These are phyloP conservation scores for Aplysina aerophoba DNA, from an alignment of 37 sponge, comb jelly and placozoan genomes.

Conservation along the genomic window DNA sequence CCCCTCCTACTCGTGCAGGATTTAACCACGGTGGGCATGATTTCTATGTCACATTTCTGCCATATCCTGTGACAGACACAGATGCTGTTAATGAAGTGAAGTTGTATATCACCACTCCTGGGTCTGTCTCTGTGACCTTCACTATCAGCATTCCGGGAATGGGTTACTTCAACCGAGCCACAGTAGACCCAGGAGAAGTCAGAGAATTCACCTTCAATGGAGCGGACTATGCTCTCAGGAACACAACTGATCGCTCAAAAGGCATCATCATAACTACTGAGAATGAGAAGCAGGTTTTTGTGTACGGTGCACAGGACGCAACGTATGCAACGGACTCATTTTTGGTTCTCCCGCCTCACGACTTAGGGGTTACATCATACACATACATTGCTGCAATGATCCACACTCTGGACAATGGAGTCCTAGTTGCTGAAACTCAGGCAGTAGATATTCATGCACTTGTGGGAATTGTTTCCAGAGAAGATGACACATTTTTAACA, in stretches of 20 bases:
- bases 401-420: background rate
- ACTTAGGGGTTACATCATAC: constrained; percentile 14
- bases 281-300: background rate
- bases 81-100: too few species aligned
- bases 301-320: constrained; percentile 46
- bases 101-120: background rate
- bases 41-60: too few species aligned
- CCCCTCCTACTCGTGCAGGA: too few species aligned
- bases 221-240: too few species aligned
- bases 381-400: constrained; percentile 25
- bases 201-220: background rate
- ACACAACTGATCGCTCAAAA: too few species aligned
- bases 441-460: constrained; percentile 19
- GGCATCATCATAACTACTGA: too few species aligned
- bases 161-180: background rate
- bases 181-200: constrained; percentile 6
- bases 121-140: background rate
- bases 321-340: constrained; percentile 54
- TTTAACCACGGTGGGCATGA: too few species aligned
- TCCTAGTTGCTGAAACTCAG: background rate
- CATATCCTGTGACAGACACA: too few species aligned
- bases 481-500: too few species aligned
- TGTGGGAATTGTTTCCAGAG: constrained; percentile 12
- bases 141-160: background rate
- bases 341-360: constrained; percentile 50